Conservation (phyloP, 1,140 invertebrate genomes). For the Brachionus rotundiformis region DNA sequence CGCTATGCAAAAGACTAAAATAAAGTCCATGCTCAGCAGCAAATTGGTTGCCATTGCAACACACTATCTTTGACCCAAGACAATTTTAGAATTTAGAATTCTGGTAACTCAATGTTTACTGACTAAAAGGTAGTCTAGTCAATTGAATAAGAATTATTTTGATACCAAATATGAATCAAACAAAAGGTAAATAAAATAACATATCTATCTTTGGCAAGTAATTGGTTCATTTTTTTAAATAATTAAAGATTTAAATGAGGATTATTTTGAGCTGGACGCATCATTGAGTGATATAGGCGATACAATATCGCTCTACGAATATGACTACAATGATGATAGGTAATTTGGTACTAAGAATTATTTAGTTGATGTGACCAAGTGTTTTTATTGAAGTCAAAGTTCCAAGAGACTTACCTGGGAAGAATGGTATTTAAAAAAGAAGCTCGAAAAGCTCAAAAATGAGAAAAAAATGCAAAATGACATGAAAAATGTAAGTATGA, state of each 20-base stretch:
- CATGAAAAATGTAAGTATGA: slow-evolving; percentile 32
- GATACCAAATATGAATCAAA: not conserved
- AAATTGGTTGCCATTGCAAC: not conserved
- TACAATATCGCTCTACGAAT: slow-evolving; percentile 30
- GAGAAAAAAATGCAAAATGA: slow-evolving; percentile 21
- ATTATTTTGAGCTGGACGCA: not conserved
- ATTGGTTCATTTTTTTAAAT: no score
- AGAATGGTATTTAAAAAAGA: slow-evolving; percentile 51
- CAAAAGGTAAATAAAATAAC: not conserved
- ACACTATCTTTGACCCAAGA: not conserved
- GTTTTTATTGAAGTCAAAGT: not conserved
- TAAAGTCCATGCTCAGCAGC: not conserved
- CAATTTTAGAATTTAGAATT: not conserved
- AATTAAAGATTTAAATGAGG: not conserved
- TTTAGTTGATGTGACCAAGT: no score
- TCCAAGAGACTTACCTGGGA: slow-evolving; percentile 13
- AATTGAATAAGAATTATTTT: not conserved
- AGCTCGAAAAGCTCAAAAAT: slow-evolving; percentile 25
- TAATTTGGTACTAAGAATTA: not conserved
- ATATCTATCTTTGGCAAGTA: no score
- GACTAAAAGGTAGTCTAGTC: not conserved
- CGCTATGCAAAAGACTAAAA: not conserved
- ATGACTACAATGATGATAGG: slow-evolving; percentile 33
- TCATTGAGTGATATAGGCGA: slow-evolving; percentile 28
- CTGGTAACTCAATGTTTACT: not conserved